Percentiles rank a stretch among this genome's conserved stretches.
phyloP scores from a whole-genome alignment of 1,140 invertebrate genomes.

The Penaeus japonicus region DNA sequence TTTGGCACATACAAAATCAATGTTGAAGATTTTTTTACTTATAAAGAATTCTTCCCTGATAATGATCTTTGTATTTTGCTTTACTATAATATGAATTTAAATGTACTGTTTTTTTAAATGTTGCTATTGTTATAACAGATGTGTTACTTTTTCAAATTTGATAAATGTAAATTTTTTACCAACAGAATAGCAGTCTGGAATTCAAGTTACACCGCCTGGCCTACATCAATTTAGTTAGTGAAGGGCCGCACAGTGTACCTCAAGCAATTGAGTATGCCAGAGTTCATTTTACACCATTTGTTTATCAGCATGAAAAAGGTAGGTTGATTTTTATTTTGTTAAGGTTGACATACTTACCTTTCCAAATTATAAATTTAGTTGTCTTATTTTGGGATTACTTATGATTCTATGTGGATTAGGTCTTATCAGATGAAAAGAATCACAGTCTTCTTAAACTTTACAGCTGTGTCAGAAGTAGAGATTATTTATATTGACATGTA shows the following conservation, averaged over 20 bases:
- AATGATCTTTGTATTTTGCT: too few relatives aligned
- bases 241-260: constrained; percentile 73
- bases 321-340: background rate
- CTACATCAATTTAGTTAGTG: constrained; percentile 76
- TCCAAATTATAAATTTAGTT: too few relatives aligned
- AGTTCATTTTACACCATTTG: constrained; percentile 83
- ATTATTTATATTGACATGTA: too few relatives aligned
- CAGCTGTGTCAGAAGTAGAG: too few relatives aligned
- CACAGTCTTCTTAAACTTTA: too few relatives aligned
- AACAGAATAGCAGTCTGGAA: constrained; percentile 76
- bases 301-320: constrained; percentile 78
- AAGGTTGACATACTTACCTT: background rate
- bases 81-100: too few relatives aligned
- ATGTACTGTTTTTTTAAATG: too few relatives aligned
- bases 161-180: constrained; percentile 36
- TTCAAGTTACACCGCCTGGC: constrained; percentile 84
- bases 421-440: too few relatives aligned
- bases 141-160: background rate
- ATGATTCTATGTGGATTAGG: too few relatives aligned
- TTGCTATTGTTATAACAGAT: too few relatives aligned
- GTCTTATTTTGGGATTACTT: too few relatives aligned
- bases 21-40: background rate
- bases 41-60: too few relatives aligned
- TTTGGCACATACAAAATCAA: background rate
- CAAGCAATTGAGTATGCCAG: constrained; percentile 89